phyloP scores from a whole-genome alignment of 1,140 invertebrate genomes.

The Acyrthosiphon pisum region DNA sequence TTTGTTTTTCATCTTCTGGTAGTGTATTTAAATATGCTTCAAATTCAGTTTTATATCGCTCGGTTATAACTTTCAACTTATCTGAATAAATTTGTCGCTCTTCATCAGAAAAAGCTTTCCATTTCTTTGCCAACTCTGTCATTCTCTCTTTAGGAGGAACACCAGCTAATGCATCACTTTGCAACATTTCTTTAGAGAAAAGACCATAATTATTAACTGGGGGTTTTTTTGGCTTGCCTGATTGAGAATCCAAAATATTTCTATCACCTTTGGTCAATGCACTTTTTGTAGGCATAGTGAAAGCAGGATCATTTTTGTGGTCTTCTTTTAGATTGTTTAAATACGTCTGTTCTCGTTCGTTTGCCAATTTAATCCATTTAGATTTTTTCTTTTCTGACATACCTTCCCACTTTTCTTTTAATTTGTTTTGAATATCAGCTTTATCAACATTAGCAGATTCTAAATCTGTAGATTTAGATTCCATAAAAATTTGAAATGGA shows the following conservation, averaged over 20 bases:
- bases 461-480: neutral
- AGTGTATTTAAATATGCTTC: slow-evolving; percentile 42
- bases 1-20: slow-evolving; percentile 39
- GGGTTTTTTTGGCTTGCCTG: slow-evolving; percentile 46
- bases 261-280: slow-evolving; percentile 50
- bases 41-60: slow-evolving; percentile 48
- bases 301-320: slow-evolving; percentile 51
- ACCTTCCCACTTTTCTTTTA: slow-evolving; percentile 46
- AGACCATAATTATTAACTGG: slow-evolving; percentile 48
- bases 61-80: slow-evolving; percentile 40
- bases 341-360: slow-evolving; percentile 35
- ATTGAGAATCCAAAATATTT: slow-evolving; percentile 46
- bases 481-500: slow-evolving; percentile 43
- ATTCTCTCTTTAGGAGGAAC: slow-evolving; percentile 50
- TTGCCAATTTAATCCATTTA: slow-evolving; percentile 52
- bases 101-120: slow-evolving; percentile 46
- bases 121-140: slow-evolving; percentile 16
- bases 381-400: slow-evolving; percentile 55
- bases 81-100: slow-evolving; percentile 50
- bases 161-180: slow-evolving; percentile 25
- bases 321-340: slow-evolving; percentile 43
- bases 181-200: slow-evolving; percentile 50
- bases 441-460: neutral
- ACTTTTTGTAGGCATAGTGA: slow-evolving; percentile 43
- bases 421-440: slow-evolving; percentile 21